Evolutionary conservation across 2,113 vertebrate genomes (phyloP), one percentile per base, ranked within the genome.

Genomic region (Myxocyprinus asiaticus): DNA sequence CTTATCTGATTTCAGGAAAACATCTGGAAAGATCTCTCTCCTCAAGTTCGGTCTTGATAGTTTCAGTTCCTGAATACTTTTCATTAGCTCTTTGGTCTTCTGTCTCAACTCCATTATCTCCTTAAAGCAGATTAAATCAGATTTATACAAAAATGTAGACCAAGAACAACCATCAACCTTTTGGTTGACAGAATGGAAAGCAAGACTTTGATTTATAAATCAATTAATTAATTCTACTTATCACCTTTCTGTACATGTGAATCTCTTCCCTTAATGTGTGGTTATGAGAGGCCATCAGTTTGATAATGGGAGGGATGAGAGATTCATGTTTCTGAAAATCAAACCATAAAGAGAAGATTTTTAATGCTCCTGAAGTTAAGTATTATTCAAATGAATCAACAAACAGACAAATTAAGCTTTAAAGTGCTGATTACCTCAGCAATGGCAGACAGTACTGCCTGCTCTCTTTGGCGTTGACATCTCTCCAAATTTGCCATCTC

Each of bases 1-100:
- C 86, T 84, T 85, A 8, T 86, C 78, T 67, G 56, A 12, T 67
- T 77, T 83, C 47, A 62, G 81, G 48, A 82, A 83, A 45, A 84
- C 64, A 44, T 84, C 64, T 51, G 22, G 66, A 66, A 84, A 84
- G 33, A 71, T 80, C 56, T 82, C 78, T 22, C 76, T 70, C 42
- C 70, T 84, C 55, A 63, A 12, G 45, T 70, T 82, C 9, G 68
- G 42, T 51, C 55, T 69, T 42, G 76, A 63, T 44, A 67, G 71
- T 70, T 64, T 80, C 10, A 88, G 81, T 42, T 83, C 67, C n/a
- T 71, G 50, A 58, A 89, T 53, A 44, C 64, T 75, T 9, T 74
- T 70, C 22, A 61, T 47, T 9, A 87, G 75, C 7, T 68, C 71
- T 22, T 65, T 8, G 47, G 73, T 88, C 6, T 55, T 48, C 10